These are phyloP conservation scores for Gastrophryne carolinensis DNA, from an alignment of 2,797 vertebrate species.

Conservation along the genomic window DNA sequence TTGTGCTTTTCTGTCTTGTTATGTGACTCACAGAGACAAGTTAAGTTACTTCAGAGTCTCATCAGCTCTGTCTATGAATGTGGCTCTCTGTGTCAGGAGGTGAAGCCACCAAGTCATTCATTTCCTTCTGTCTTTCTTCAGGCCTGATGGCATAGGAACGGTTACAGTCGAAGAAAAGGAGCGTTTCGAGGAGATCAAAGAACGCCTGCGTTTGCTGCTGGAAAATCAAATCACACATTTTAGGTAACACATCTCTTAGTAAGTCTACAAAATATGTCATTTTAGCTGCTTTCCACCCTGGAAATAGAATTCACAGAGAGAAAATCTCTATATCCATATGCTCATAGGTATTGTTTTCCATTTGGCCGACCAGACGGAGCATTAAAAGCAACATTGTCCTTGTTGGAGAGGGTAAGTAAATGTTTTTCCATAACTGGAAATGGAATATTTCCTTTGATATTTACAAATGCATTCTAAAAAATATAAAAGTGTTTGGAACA, in stretches of 20 bases:
- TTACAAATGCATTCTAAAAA: not conserved
- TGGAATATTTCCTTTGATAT: not conserved
- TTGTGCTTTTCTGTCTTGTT: not conserved
- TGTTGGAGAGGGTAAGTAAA: slow-evolving; percentile 90
- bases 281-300: not conserved
- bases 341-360: slow-evolving; percentile 93
- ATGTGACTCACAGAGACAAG: not conserved
- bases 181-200: slow-evolving; percentile 95
- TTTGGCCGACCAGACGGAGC: slow-evolving; percentile 97
- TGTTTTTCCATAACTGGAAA: not conserved
- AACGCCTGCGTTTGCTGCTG: slow-evolving; percentile 89
- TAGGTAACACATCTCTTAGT: slow-evolving; percentile 73
- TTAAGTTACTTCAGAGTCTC: not conserved
- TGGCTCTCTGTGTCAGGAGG: slow-evolving; percentile 48
- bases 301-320: not conserved
- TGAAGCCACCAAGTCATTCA: slow-evolving; percentile 56
- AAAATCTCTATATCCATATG: slow-evolving; percentile 50
- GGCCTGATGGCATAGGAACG: slow-evolving; percentile 95
- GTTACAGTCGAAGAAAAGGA: slow-evolving; percentile 93
- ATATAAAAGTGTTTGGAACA: not conserved
- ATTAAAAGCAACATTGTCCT: slow-evolving; percentile 92
- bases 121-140: slow-evolving; percentile 65
- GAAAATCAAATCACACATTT: slow-evolving; percentile 99
- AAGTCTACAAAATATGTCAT: not conserved
- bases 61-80: slow-evolving; percentile 31